Percentiles rank a stretch among this genome's conserved stretches.
Conservation (phyloP, 1,140 invertebrate species). For the Tetramorium simillimum region DNA sequence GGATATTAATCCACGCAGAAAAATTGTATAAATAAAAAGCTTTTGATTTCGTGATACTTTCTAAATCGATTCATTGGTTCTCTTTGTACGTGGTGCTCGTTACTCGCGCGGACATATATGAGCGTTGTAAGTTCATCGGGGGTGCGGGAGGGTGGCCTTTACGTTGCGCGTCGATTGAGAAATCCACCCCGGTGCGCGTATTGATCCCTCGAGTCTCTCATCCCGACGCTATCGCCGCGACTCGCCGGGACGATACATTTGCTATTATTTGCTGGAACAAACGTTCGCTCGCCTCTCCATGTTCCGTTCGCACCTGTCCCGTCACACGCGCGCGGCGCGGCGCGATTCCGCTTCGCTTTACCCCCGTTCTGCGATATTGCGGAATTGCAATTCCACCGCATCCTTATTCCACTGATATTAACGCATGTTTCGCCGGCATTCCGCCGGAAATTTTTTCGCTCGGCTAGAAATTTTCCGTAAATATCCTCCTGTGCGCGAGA, state of each 20-base stretch:
- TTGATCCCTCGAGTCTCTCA: constrained; percentile 47
- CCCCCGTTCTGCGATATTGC: neutral
- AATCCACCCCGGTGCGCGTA: constrained; percentile 37
- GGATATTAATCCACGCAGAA: no score
- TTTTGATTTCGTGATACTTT: no score
- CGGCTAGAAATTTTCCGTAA: no score
- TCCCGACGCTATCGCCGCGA: constrained; percentile 20
- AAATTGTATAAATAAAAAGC: no score
- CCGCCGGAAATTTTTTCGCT: neutral
- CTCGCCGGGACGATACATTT: constrained; percentile 10
- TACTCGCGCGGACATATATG: no score
- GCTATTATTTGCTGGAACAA: constrained; percentile 43
- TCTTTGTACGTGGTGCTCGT: no score
- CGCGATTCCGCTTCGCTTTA: neutral
- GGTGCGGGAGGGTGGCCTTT: neutral
- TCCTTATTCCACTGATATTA: neutral
- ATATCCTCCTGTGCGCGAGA: no score
- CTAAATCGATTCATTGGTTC: no score
- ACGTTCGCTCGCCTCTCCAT: neutral
- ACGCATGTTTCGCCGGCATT: neutral
- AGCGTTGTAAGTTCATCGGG: neutral
- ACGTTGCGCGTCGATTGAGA: constrained; percentile 41
- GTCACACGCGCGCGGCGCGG: neutral
- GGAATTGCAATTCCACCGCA: neutral
- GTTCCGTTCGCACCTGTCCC: neutral